phyloP scores from a whole-genome alignment of 2,888 invertebrate species.

The Himalopsyche japonica region DNA sequence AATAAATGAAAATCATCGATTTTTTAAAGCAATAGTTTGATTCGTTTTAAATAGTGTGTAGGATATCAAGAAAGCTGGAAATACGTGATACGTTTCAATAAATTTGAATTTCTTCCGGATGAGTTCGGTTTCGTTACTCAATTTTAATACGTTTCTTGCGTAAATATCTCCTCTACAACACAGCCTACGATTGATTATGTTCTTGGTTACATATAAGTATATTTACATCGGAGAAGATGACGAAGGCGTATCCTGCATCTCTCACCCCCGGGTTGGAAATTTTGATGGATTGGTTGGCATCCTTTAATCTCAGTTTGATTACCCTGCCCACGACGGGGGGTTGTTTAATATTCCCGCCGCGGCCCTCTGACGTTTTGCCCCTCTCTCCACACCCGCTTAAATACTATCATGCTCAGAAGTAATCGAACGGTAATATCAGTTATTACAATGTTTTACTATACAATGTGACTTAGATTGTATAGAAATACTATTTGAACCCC shows the following conservation, averaged over 20 bases:
- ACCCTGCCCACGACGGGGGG: conserved; percentile 38
- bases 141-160: background rate
- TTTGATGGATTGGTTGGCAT: conserved; percentile 40
- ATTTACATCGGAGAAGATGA: conserved; percentile 20
- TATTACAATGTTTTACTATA: background rate
- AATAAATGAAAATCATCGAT: too few species aligned
- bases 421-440: background rate
- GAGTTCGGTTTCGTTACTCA: background rate
- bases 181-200: background rate
- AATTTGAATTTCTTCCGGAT: too few species aligned
- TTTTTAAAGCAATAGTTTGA: too few species aligned
- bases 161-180: background rate
- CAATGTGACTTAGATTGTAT: too few species aligned
- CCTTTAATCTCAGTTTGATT: conserved; percentile 41
- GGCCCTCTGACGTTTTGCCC: background rate
- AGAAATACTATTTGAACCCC: too few species aligned
- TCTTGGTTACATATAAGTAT: background rate
- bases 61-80: too few species aligned
- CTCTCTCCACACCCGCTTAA: background rate
- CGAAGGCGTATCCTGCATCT: conserved; percentile 10
- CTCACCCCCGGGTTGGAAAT: conserved; percentile 21
- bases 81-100: too few species aligned
- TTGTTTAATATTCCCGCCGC: conserved; percentile 36
- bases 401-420: background rate
- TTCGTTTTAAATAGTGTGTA: too few species aligned